Base-by-base conservation (phyloP, 37 sponge, comb jelly and placozoan species). In the Ianthella basta region DNA sequence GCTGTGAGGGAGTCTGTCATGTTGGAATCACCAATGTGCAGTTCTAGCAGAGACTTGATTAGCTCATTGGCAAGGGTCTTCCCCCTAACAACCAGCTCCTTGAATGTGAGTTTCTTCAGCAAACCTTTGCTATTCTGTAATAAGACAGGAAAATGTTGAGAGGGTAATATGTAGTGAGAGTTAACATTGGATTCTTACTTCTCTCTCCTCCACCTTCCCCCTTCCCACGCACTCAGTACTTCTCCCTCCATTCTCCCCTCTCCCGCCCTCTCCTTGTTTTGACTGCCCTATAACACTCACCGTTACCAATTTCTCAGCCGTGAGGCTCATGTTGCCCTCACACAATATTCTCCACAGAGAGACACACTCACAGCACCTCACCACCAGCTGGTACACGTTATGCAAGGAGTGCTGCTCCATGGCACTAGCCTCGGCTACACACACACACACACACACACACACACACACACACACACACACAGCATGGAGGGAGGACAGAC, bases 281-380 rank as follows among this genome's bases (percentile, higher is more conserved):
- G 6, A 10, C 50, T 35, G 5, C 4, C 38, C 23, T 34, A 16
- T 16, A 18, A 10, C 68, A 59, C 80, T 89, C 38, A 95, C 95
- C 85, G 84, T 12, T n/a, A 59, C 72, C 4, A 97, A 74, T 1
- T 80, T 89, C n/a, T 69, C 78, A 29, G 84, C 89, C 0, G 88
- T 64, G 36, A 88, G 82, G 32, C 80, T 70, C 33, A 97, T 56
- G 69, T 94, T 85, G 72, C 90, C 41, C 56, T 97, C 95, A 88
- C 95, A 95, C 39, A 97, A 65, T 36, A 95, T 78, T 68, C 89
- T 92, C 97, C 97, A 97, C 79, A 97, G 86, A 54, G 91, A 90
- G 72, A 95, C 83, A 80, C 85, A 90, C 56, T 97, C 97, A 68
- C 85, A 89, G 74, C 93, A 89, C 56, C 41, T 83, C 15, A 82